These are phyloP conservation scores for Melanotus villosus DNA, from an alignment of 2,888 invertebrate genomes.

Conservation along the genomic window DNA sequence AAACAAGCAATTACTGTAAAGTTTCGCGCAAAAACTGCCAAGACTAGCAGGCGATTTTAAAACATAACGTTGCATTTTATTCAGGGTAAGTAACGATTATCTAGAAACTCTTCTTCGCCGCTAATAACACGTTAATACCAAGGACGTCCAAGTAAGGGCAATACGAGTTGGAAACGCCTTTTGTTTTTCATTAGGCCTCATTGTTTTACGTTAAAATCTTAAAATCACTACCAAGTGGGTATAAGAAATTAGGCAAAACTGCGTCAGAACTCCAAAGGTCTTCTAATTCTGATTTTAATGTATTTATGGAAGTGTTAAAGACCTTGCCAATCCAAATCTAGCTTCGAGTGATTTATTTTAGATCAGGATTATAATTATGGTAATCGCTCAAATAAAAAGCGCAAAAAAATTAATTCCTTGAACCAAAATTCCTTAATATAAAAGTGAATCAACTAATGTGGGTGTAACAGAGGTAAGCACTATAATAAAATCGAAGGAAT, in stretches of 20 bases:
- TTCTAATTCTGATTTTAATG: not conserved
- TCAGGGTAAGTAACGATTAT: not conserved
- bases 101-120: constrained; percentile 7
- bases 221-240: not conserved
- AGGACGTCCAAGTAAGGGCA: constrained; percentile 18
- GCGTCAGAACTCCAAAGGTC: not conserved
- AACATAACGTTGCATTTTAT: constrained; percentile 3
- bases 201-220: not conserved
- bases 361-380: constrained; percentile 13
- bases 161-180: not conserved
- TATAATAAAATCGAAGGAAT: not conserved
- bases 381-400: too few species aligned
- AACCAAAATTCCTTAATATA: not conserved
- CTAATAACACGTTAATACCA: constrained; percentile 16
- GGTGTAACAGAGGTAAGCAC: not conserved
- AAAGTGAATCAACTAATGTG: not conserved
- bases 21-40: constrained; percentile 17
- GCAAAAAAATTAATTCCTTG: not conserved
- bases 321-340: constrained; percentile 33
- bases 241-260: constrained; percentile 7
- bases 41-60: constrained; percentile 13
- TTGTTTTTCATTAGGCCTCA: not conserved
- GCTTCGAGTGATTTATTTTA: constrained; percentile 21
- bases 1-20: constrained; percentile 34
- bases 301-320: constrained; percentile 23